These are phyloP conservation scores for Trichomalopsis sarcophagae DNA, from an alignment of 1,140 invertebrate species.

Conservation along the genomic window DNA sequence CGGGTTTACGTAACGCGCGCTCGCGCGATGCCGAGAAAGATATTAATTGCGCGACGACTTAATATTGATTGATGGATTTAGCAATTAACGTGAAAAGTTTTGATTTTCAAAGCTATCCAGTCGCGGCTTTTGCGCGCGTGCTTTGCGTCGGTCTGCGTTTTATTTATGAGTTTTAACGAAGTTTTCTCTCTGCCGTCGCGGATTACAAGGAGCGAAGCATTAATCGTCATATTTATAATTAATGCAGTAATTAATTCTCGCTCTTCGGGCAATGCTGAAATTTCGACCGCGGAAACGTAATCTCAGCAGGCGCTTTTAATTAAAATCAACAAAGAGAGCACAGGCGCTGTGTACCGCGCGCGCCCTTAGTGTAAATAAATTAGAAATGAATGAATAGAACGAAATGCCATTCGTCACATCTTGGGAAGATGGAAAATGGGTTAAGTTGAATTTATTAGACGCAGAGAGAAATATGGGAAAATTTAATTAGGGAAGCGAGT, in stretches of 20 bases:
- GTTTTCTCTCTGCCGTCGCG: background rate
- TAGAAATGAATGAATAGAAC: background rate
- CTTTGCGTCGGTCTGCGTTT: too few species aligned
- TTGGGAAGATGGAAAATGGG: background rate
- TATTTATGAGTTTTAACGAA: background rate
- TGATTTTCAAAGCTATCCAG: background rate
- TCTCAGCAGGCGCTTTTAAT: background rate
- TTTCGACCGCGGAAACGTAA: too few species aligned
- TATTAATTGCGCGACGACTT: conserved; percentile 20
- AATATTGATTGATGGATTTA: conserved; percentile 11
- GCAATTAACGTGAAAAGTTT: background rate
- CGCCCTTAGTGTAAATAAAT: background rate
- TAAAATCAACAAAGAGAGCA: background rate
- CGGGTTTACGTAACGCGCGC: conserved; percentile 16
- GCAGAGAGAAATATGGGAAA: background rate
- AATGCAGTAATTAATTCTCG: too few species aligned
- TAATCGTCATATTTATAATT: too few species aligned
- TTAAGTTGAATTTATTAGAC: background rate
- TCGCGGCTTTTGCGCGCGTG: background rate
- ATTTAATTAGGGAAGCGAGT: background rate
- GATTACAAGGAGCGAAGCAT: background rate
- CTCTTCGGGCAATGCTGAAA: too few species aligned
- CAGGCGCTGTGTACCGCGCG: too few species aligned
- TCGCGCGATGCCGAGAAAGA: background rate
- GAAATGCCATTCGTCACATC: background rate